Evolutionary conservation across 2,797 vertebrate genomes (phyloP).

Genomic region (Lepus townsendii): DNA sequence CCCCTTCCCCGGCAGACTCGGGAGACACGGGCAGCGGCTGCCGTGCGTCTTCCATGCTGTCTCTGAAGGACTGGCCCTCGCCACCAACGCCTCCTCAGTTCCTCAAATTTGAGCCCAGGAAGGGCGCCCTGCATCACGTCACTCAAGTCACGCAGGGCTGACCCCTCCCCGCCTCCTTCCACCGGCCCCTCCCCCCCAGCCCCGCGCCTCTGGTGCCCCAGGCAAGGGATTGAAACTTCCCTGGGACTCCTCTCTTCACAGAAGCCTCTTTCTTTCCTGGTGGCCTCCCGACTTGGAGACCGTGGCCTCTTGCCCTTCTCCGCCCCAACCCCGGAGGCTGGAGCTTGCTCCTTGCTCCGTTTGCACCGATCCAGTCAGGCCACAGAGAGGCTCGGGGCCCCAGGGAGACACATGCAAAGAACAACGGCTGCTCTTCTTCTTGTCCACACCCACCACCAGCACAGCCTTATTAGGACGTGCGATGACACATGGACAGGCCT

Average conservation of each 20-base stretch:
- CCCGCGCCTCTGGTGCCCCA: slow-evolving; percentile 58
- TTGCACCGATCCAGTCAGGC: slow-evolving; percentile 69
- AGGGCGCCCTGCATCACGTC: slow-evolving; percentile 81
- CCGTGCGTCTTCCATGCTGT: slow-evolving; percentile 84
- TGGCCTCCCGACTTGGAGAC: slow-evolving; percentile 77
- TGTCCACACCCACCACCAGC: slow-evolving; percentile 48
- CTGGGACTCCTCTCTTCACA: slow-evolving; percentile 84
- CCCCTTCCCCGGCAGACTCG: slow-evolving; percentile 65
- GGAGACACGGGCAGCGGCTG: slow-evolving; percentile 67
- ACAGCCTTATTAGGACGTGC: slow-evolving; percentile 65
- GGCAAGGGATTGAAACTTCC: slow-evolving; percentile 83
- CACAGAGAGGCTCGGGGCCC: slow-evolving; percentile 71
- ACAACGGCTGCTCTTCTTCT: slow-evolving; percentile 85
- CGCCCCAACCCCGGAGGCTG: slow-evolving; percentile 52
- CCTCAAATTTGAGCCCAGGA: slow-evolving; percentile 84
- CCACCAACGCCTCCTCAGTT: slow-evolving; percentile 79
- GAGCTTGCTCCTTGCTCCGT: slow-evolving; percentile 25
- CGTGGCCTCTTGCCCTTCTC: slow-evolving; percentile 72
- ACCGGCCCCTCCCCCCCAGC: slow-evolving; percentile 56
- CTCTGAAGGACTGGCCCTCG: slow-evolving; percentile 65
- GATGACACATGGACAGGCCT: slow-evolving; percentile 64
- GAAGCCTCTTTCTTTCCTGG: slow-evolving; percentile 87
- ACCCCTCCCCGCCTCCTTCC: slow-evolving; percentile 75
- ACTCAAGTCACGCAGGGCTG: slow-evolving; percentile 76
- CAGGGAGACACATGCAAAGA: slow-evolving; percentile 73